Evolutionary conservation across 2,888 invertebrate genomes (phyloP).

Genomic region (Drosophila colorata): DNA sequence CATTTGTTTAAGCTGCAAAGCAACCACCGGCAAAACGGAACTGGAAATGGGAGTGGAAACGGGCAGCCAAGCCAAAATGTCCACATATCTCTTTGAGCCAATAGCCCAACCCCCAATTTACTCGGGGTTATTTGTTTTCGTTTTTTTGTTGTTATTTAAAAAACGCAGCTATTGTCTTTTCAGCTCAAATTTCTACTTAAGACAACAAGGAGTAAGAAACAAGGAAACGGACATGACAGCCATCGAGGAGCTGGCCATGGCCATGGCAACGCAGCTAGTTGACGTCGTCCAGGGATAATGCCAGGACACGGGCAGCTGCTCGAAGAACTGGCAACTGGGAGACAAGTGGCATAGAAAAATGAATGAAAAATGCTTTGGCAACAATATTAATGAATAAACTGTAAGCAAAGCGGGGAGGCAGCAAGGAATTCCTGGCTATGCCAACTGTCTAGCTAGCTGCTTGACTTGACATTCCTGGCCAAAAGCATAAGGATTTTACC

Average conservation of each 20-base stretch:
- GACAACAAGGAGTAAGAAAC: constrained; percentile 59
- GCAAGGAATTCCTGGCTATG: constrained; percentile 49
- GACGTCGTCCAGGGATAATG: constrained; percentile 62
- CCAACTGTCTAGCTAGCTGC: constrained; percentile 52
- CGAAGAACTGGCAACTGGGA: constrained; percentile 25
- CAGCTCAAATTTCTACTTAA: constrained; percentile 83
- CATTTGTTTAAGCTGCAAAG: constrained; percentile 52
- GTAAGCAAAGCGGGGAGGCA: constrained; percentile 30
- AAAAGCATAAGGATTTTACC: constrained; percentile 28
- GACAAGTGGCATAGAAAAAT: constrained; percentile 67
- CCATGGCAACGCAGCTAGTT: constrained; percentile 57
- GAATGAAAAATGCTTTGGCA: constrained; percentile 80
- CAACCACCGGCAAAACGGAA: constrained; percentile 34
- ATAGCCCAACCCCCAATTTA: constrained; percentile 15
- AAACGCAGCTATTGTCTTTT: constrained; percentile 78
- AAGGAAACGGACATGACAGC: constrained; percentile 69
- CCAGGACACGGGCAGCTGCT: constrained; percentile 31
- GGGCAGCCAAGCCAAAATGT: constrained; percentile 50
- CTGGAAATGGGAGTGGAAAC: constrained; percentile 1
- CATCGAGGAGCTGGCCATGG: constrained; percentile 20
- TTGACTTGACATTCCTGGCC: constrained; percentile 48
- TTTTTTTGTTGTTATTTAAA: constrained; percentile 66
- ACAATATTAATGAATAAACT: constrained; percentile 82
- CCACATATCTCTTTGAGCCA: constrained; percentile 60
- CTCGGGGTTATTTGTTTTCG: constrained; percentile 55